Evolutionary conservation across 2,888 invertebrate species (phyloP).

Genomic region (Harpalus rufipes): DNA sequence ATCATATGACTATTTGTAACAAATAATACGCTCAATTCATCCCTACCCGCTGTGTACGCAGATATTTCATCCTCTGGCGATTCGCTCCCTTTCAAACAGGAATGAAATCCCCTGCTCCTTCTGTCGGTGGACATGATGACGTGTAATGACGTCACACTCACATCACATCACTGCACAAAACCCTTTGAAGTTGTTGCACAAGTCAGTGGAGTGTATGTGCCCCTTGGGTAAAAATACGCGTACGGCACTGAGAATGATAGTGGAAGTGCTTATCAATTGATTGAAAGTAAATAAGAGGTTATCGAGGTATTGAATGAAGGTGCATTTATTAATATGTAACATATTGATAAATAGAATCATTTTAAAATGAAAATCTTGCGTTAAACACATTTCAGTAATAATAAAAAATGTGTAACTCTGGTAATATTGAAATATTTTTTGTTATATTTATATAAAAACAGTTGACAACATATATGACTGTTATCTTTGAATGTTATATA

Average conservation of each 20-base stretch:
- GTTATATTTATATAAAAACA: no score
- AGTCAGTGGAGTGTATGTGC: background rate
- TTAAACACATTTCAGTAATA: no score
- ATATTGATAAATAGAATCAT: background rate
- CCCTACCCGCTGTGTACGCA: slow-evolving; percentile 53
- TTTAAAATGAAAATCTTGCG: no score
- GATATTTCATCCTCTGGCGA: slow-evolving; percentile 73
- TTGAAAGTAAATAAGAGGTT: slow-evolving; percentile 22
- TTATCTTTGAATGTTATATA: no score
- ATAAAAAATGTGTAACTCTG: no score
- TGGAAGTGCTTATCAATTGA: slow-evolving; percentile 35
- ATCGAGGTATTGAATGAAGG: background rate
- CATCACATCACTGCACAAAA: slow-evolving; percentile 50
- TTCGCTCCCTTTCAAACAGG: slow-evolving; percentile 82
- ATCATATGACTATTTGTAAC: background rate
- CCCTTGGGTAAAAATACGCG: background rate
- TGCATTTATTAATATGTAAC: no score
- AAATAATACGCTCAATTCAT: background rate
- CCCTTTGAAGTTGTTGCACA: slow-evolving; percentile 37
- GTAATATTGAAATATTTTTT: no score
- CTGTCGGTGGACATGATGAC: slow-evolving; percentile 79
- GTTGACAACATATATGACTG: no score
- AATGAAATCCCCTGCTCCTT: slow-evolving; percentile 84
- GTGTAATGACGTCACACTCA: slow-evolving; percentile 59
- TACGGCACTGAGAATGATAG: slow-evolving; percentile 16